Evolutionary conservation across 1,140 invertebrate genomes (phyloP).

Genomic region (Drosophila azteca): DNA sequence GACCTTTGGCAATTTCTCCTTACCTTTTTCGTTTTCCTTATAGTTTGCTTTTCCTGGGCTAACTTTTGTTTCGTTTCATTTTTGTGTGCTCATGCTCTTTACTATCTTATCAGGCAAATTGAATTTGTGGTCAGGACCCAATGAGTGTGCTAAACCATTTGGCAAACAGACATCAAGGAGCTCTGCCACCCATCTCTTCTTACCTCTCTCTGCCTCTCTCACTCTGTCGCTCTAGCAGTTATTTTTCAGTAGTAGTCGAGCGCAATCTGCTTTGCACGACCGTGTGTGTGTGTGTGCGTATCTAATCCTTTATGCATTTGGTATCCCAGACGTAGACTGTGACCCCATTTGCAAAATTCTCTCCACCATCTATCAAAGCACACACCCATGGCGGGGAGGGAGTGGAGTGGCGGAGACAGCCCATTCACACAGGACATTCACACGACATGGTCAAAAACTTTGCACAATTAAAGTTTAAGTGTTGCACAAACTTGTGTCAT

Average conservation of each 20-base stretch:
- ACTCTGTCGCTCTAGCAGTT: conserved; percentile 13
- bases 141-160: conserved; percentile 77
- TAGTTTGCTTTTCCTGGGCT: conserved; percentile 20
- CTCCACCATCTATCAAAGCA: conserved; percentile 71
- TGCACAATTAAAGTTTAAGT: conserved; percentile 81
- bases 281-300: conserved; percentile 26
- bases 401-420: conserved; percentile 3
- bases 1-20: conserved; percentile 37
- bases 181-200: conserved; percentile 9
- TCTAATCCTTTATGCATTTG: conserved; percentile 77
- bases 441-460: conserved; percentile 76
- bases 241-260: conserved; percentile 46
- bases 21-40: neutral
- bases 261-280: conserved; percentile 37
- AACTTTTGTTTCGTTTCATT: conserved; percentile 45
- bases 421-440: conserved; percentile 58
- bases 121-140: conserved; percentile 73
- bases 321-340: conserved; percentile 61
- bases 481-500: conserved; percentile 74
- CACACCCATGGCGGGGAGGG: conserved; percentile 20
- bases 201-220: conserved; percentile 4
- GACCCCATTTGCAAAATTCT: conserved; percentile 75
- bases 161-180: conserved; percentile 65
- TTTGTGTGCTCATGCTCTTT: conserved; percentile 31
- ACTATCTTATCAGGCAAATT: conserved; percentile 65